Evolutionary conservation across 2,113 vertebrate species (phyloP), one percentile per base, ranked within the genome.

Genomic region (Delphinapterus leucas): DNA sequence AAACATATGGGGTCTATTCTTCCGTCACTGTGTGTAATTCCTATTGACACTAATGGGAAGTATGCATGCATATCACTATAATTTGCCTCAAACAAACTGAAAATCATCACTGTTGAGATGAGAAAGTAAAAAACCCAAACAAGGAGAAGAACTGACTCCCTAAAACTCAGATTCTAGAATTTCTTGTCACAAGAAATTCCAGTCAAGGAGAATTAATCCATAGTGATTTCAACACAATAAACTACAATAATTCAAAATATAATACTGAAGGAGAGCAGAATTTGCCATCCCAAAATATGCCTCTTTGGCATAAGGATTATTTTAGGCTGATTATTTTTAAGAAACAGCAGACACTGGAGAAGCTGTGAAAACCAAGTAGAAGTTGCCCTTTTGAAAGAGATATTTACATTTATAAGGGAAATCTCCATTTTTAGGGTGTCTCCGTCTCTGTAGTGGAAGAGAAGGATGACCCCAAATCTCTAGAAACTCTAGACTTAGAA

Each of bases 1-100:
- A 97, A 98, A 98, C 97, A 98, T 98, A 98, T 97, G 97, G 97
- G 96, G 74, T 96, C 96, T 98, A 96, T 97, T 98, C 97, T 96
- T 93, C 96, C 70, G n/a, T 97, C 93, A 95, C 95, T 97, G 70
- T 95, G 89, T 17, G 71, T 97, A 97, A 98, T 97, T 97, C 83
- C 93, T 98, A 98, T 92, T 97, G 97, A 98, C 98, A 97, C 95
- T 98, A 97, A 98, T 97, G 97, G 97, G 95, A 97, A 96, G 92
- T 98, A 92, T 90, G 95, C 96, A 97, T 96, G 96, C 93, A 79
- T 96, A 97, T 97, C 96, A 88, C 93, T 97, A 81, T 96, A 97
- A 97, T 98, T 97, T 97, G 96, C 80, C 83, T 95, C 95, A 95
- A 74, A 97, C 89, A 97, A 95, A 96, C 96, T 88, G 84, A 98